phyloP scores from a whole-genome alignment of 2,113 vertebrate genomes.

The Cygnus buccinator region DNA sequence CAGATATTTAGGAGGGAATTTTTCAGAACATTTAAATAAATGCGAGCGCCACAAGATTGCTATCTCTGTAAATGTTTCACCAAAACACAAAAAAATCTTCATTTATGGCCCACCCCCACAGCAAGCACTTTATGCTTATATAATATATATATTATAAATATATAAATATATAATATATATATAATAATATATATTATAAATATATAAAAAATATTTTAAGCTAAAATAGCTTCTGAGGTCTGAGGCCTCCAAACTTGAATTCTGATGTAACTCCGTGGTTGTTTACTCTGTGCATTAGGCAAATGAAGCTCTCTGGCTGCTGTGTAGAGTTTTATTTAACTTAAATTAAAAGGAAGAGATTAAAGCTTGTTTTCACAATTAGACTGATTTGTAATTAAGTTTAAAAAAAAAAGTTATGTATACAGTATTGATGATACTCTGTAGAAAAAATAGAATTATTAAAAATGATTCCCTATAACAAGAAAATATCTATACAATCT shows the following conservation, averaged over 20 bases:
- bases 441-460: not conserved
- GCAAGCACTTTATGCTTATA: not conserved
- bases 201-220: not conserved
- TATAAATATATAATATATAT: no score
- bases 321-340: constrained; percentile 13
- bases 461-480: fast-evolving
- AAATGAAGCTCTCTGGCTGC: constrained; percentile 30
- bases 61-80: not conserved
- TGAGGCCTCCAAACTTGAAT: not conserved
- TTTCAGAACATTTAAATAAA: not conserved
- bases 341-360: constrained; percentile 32
- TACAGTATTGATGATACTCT: not conserved
- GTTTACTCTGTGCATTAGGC: constrained; percentile 45
- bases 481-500: not conserved
- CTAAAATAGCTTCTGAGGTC: not conserved
- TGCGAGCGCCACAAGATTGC: fast-evolving
- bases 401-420: not conserved
- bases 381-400: constrained; percentile 28
- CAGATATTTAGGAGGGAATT: not conserved
- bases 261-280: not conserved
- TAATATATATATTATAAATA: no score
- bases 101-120: not conserved
- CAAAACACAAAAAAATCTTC: not conserved
- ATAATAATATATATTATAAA: no score
- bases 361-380: constrained; percentile 34